Percentiles rank a stretch among this genome's conserved stretches.
Conservation (phyloP, 2,888 invertebrate genomes). For the Diploptera punctata region DNA sequence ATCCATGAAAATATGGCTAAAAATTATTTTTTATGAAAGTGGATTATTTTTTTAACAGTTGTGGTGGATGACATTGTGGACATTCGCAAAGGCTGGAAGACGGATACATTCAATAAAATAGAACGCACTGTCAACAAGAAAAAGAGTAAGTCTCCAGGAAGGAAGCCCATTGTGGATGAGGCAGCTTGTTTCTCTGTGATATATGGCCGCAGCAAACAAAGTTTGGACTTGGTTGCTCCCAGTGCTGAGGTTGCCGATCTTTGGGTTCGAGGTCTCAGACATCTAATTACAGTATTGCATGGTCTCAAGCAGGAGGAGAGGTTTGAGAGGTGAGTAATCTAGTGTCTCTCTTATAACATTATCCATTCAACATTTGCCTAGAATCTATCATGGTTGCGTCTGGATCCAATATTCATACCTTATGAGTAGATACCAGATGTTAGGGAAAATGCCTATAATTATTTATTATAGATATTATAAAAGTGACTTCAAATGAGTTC, state of each 20-base stretch:
- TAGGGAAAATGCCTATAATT: too few relatives aligned
- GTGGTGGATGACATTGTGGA: slow-evolving; percentile 53
- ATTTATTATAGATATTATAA: too few relatives aligned
- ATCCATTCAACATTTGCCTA: too few relatives aligned
- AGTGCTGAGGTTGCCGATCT: slow-evolving; percentile 48
- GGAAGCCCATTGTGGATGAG: slow-evolving; percentile 48
- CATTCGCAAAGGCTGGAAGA: slow-evolving; percentile 54
- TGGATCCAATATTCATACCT: too few relatives aligned
- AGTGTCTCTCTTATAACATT: too few relatives aligned
- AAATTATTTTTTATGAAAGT: neutral
- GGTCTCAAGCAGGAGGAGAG: slow-evolving; percentile 48
- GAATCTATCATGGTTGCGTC: too few relatives aligned
- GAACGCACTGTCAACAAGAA: slow-evolving; percentile 48
- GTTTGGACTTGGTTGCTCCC: slow-evolving; percentile 53
- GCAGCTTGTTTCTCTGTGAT: slow-evolving; percentile 52
- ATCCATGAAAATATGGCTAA: too few relatives aligned
- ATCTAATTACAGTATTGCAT: slow-evolving; percentile 49
- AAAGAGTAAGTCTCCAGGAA: slow-evolving; percentile 42
- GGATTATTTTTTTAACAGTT: slow-evolving; percentile 50
- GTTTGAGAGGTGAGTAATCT: slow-evolving; percentile 47
- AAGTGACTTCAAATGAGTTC: too few relatives aligned
- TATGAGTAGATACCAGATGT: too few relatives aligned
- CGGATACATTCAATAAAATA: slow-evolving; percentile 55
- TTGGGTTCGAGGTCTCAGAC: slow-evolving; percentile 51
- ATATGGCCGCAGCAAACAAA: slow-evolving; percentile 48